phyloP scores from a whole-genome alignment of 1,140 invertebrate species.

The Drosophila eugracilis region DNA sequence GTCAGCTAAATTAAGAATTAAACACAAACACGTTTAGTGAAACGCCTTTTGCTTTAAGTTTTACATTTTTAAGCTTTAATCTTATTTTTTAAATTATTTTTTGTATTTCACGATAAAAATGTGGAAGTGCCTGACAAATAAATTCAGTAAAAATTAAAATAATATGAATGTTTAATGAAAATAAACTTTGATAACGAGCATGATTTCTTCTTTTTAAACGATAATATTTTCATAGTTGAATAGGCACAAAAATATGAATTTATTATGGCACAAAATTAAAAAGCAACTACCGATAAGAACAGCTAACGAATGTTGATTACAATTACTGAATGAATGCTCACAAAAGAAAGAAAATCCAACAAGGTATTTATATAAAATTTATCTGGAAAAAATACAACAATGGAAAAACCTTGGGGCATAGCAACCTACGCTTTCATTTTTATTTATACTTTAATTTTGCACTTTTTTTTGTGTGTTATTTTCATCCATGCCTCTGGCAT shows the following conservation, averaged over 20 bases:
- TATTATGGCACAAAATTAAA: neutral
- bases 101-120: no score
- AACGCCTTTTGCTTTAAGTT: neutral
- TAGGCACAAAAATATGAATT: neutral
- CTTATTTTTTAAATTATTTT: no score
- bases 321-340: neutral
- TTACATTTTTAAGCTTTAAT: no score
- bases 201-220: neutral
- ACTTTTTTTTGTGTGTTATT: conserved; percentile 5
- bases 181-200: neutral
- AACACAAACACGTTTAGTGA: neutral
- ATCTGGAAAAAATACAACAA: neutral
- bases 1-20: neutral
- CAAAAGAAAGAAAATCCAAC: neutral
- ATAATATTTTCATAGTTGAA: neutral
- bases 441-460: neutral
- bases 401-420: neutral
- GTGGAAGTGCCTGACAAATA: no score
- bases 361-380: conserved; percentile 6
- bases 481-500: conserved; percentile 12
- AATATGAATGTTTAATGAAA: neutral
- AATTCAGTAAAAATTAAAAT: neutral
- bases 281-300: neutral
- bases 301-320: neutral
- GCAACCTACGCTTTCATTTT: conserved; percentile 5